Percentiles rank a stretch among this genome's conserved stretches.
phyloP scores from a whole-genome alignment of 2,797 vertebrate genomes.

The Pantherophis vulpinus region DNA sequence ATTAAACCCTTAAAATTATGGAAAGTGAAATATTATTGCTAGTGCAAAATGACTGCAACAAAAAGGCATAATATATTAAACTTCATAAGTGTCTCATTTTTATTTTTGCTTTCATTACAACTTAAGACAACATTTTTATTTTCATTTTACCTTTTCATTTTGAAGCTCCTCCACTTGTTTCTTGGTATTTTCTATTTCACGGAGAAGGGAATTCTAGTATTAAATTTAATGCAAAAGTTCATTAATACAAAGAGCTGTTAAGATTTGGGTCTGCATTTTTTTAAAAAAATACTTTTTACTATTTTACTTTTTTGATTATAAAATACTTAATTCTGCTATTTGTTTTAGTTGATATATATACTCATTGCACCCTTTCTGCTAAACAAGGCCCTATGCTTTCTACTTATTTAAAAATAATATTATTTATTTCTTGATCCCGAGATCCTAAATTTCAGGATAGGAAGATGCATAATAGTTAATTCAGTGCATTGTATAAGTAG shows the following conservation, averaged over 20 bases:
- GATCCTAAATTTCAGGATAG: not conserved
- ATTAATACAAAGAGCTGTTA: not conserved
- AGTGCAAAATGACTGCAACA: not conserved
- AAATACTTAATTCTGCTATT: not conserved
- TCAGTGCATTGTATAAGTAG: not conserved
- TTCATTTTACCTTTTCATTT: slow-evolving; percentile 86
- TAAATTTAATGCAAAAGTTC: slow-evolving; percentile 27
- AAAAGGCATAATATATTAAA: not conserved
- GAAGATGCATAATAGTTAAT: not conserved
- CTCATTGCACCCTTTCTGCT: slow-evolving; percentile 1
- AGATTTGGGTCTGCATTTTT: not conserved
- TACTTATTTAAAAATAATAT: not conserved
- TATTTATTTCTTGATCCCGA: not conserved
- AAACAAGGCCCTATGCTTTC: not conserved
- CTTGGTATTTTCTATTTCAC: slow-evolving; percentile 90
- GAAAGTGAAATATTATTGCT: not conserved
- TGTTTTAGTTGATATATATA: slow-evolving; percentile 2
- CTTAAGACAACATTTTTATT: not conserved
- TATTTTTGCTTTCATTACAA: not conserved
- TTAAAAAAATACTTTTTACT: not conserved
- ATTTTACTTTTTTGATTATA: not conserved
- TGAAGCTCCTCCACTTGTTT: slow-evolving; percentile 93
- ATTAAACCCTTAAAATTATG: not conserved
- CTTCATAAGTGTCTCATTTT: not conserved
- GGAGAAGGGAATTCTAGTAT: slow-evolving; percentile 86